Evolutionary conservation across 2,797 vertebrate species (phyloP).

Genomic region (Alfaro cultratus): DNA sequence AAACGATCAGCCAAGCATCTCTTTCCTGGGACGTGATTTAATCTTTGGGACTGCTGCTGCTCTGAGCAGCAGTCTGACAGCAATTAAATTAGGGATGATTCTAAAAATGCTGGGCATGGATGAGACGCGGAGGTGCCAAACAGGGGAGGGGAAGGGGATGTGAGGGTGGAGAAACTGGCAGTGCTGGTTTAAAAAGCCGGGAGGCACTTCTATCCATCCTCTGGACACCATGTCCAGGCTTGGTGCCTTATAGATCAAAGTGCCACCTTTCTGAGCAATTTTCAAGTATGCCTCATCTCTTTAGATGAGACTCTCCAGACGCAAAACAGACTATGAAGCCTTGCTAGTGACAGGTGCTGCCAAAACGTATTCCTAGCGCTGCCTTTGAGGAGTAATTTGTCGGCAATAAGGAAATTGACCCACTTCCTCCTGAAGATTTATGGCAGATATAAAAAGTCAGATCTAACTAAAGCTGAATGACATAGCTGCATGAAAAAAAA

Average conservation of each 20-base stretch:
- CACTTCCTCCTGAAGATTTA: slow-evolving; percentile 42
- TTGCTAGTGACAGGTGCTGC: slow-evolving; percentile 51
- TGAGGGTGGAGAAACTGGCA: slow-evolving; percentile 23
- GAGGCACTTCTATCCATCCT: slow-evolving; percentile 27
- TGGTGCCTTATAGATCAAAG: slow-evolving; percentile 68
- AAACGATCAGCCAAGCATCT: slow-evolving; percentile 69
- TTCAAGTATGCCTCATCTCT: slow-evolving; percentile 76
- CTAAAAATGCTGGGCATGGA: slow-evolving; percentile 66
- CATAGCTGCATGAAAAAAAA: slow-evolving; percentile 32
- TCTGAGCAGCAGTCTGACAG: slow-evolving; percentile 61
- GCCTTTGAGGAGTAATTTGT: slow-evolving; percentile 71
- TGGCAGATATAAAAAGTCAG: slow-evolving; percentile 48
- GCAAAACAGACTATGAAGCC: slow-evolving; percentile 46
- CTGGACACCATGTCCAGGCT: slow-evolving; percentile 47
- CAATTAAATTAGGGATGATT: slow-evolving; percentile 75
- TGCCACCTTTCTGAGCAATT: slow-evolving; percentile 69
- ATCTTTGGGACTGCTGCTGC: slow-evolving; percentile 67
- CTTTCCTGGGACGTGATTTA: slow-evolving; percentile 69
- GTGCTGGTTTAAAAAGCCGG: slow-evolving; percentile 9
- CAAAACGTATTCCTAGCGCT: slow-evolving; percentile 40
- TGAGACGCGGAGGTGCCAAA: slow-evolving; percentile 48
- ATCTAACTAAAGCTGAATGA: slow-evolving; percentile 40
- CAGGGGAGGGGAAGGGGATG: neutral
- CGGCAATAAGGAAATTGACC: slow-evolving; percentile 74
- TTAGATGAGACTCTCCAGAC: slow-evolving; percentile 68